A percentile compares a stretch with the other conserved stretches of the same genome.
Conservation (phyloP, 2,797 vertebrate species). For the Odontamblyopus rebecca region DNA sequence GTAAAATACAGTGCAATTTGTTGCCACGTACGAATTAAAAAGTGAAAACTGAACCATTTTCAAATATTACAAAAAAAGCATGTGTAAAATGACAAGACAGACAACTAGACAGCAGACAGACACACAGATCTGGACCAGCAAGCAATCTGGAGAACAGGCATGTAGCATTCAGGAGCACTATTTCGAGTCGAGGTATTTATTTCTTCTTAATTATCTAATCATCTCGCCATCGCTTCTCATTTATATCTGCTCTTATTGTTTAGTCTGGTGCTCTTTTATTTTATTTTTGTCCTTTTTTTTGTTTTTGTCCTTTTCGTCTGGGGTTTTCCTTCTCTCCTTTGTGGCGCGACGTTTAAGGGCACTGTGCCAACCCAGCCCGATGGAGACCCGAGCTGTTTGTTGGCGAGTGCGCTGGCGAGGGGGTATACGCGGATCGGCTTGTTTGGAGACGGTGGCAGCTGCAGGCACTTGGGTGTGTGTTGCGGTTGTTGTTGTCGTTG, state of each 20-base stretch:
- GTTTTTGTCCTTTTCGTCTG: constrained; percentile 18
- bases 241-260: constrained; percentile 35
- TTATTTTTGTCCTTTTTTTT: constrained; percentile 21
- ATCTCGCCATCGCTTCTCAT: constrained; percentile 14
- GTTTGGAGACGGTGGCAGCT: constrained; percentile 75
- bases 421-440: constrained; percentile 70
- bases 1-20: background rate
- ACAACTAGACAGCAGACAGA: constrained; percentile 36
- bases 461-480: constrained; percentile 61
- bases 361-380: constrained; percentile 58
- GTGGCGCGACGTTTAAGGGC: constrained; percentile 66
- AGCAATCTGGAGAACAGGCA: constrained; percentile 42
- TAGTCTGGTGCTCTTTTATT: constrained; percentile 27
- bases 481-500: background rate
- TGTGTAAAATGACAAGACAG: constrained; percentile 25
- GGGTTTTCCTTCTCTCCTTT: constrained; percentile 54
- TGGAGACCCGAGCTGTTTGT: constrained; percentile 48
- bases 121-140: constrained; percentile 20
- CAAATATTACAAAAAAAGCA: constrained; percentile 19
- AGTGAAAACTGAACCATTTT: constrained; percentile 11
- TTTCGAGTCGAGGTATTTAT: constrained; percentile 53
- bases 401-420: constrained; percentile 27
- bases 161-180: constrained; percentile 51
- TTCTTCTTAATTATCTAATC: constrained; percentile 30
- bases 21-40: constrained; percentile 7